Base-by-base conservation (phyloP, 2,797 vertebrate species). In the Chrosomus eos region DNA sequence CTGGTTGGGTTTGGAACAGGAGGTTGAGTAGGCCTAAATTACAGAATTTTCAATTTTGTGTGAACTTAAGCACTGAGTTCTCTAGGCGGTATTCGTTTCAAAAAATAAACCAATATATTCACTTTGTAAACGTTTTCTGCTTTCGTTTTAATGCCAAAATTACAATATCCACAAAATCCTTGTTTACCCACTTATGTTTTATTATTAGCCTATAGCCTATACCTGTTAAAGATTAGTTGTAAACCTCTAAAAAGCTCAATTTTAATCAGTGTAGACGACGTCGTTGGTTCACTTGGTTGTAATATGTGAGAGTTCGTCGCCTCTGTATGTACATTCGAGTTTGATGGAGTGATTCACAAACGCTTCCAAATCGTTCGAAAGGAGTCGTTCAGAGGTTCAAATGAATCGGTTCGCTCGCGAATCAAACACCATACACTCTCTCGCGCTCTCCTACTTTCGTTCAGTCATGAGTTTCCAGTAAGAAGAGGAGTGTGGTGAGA, bases 401-500 rank as follows among this genome's bases (percentile, higher is more conserved):
- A 33, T 21, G 78, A 84, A 60, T n/a, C 38, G 26, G n/a, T 5
- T 55, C 8, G 45, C 33, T 78, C 48, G 64, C 64, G 82, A 78
- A 33, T 84, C 82, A 60, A 78, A 71, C 82, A 78, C 48, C 36
- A 60, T 10, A 43, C 3, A 8, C 72, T 48, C 43, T 62, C 26
- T 71, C 45, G 21, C 5, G 3, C 70, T 9, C 45, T 7, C 6
- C 31, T 5, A 26, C 70, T 55, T 31, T 84, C 70, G 26, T 68
- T 60, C 85, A 84, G 81, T 83, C 43, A 45, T 13, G 62, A 33
- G 55, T 66, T 86, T 74, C 26, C 72, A 53, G 67, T 45, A 66
- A 68, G 60, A 80, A 40, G 60, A 80, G 81, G 18, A 38, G 81
- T 45, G 68, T 33, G 51, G 53, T 26, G 33, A 53, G 74, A 71